Evolutionary conservation across 2,113 vertebrate species (phyloP).

Genomic region (Etheostoma cragini): DNA sequence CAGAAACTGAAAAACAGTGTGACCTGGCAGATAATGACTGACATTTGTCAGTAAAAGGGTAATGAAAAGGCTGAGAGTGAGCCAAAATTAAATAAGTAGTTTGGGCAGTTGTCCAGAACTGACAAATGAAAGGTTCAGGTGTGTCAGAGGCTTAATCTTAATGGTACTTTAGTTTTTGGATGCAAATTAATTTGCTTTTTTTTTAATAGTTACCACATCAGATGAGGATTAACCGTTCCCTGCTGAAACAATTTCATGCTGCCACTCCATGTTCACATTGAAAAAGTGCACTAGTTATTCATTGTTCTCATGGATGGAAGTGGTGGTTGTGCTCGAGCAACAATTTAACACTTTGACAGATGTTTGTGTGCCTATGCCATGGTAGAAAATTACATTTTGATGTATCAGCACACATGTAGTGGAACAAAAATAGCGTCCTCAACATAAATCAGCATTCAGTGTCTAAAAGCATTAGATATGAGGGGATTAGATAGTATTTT

Average conservation of each 20-base stretch:
- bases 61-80: not conserved
- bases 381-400: not conserved
- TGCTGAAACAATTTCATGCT: slow-evolving; percentile 13
- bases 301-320: not conserved
- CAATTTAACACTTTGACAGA: not conserved
- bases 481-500: not conserved
- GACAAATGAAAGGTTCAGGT: slow-evolving; percentile 33
- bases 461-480: not conserved
- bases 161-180: slow-evolving; percentile 12
- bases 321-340: not conserved
- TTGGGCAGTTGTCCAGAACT: not conserved
- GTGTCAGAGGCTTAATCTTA: not conserved
- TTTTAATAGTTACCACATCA: slow-evolving; percentile 14
- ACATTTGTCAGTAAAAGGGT: slow-evolving; percentile 2
- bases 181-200: not conserved
- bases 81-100: not conserved
- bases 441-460: not conserved
- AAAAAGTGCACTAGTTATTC: slow-evolving; percentile 9
- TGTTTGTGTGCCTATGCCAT: not conserved
- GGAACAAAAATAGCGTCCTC: not conserved
- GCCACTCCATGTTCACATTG: not conserved
- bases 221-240: slow-evolving; percentile 15
- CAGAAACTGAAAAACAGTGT: not conserved
- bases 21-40: not conserved
- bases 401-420: not conserved